Conservation (phyloP, 2,888 invertebrate genomes). For the Tipula lateralis region DNA sequence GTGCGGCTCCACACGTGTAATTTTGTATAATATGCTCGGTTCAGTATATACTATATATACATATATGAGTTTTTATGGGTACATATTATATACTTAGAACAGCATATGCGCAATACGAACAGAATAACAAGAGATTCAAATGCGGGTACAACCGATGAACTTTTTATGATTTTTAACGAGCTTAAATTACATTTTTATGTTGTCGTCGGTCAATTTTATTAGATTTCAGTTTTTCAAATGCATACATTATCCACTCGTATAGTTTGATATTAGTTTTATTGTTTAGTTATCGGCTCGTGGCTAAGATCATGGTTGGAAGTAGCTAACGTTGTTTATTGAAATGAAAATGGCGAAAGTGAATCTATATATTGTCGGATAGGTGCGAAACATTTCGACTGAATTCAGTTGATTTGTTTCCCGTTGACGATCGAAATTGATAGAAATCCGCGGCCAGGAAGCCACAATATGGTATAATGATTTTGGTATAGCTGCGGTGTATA, state of each 20-base stretch:
- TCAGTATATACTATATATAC: background rate
- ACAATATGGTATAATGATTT: background rate
- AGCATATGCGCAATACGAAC: constrained; percentile 19
- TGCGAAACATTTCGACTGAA: background rate
- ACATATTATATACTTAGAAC: no score
- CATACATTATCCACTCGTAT: no score
- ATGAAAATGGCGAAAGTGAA: constrained; percentile 19
- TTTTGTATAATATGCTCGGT: background rate
- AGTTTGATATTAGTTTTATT: background rate
- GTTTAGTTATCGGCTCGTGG: background rate
- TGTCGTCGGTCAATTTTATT: constrained; percentile 19
- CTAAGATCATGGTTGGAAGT: background rate
- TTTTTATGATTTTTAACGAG: constrained; percentile 25
- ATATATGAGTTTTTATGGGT: no score
- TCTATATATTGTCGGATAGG: background rate
- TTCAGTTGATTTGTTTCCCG: no score
- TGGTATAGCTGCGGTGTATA: background rate
- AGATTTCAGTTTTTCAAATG: background rate
- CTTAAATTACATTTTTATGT: constrained; percentile 19
- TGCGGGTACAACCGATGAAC: constrained; percentile 27
- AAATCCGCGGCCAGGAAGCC: no score
- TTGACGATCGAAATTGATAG: no score
- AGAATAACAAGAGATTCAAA: constrained; percentile 25
- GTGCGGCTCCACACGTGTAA: background rate
- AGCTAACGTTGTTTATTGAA: background rate